Percentiles rank a stretch among this genome's conserved stretches.
Evolutionary conservation across 1,140 invertebrate genomes (phyloP).

Genomic region (Bombus turneri): DNA sequence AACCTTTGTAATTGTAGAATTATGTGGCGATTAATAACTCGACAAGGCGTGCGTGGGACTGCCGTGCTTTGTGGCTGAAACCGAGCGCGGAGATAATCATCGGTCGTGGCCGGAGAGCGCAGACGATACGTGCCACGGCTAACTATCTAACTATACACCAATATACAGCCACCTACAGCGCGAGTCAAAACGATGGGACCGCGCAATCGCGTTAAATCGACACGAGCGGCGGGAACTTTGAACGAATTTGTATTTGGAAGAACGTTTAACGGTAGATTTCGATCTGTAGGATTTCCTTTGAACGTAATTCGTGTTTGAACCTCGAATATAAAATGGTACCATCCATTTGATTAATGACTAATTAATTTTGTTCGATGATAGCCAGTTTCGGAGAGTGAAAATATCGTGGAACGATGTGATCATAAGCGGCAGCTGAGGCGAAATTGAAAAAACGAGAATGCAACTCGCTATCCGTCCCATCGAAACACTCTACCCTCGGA

Average conservation of each 20-base stretch:
- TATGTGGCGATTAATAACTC: slow-evolving; percentile 80
- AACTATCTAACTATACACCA: slow-evolving; percentile 27
- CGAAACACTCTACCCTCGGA: background rate
- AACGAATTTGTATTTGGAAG: background rate
- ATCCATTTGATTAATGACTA: background rate
- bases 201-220: too few species aligned
- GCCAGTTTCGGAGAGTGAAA: background rate
- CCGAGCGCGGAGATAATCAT: slow-evolving; percentile 78
- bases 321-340: background rate
- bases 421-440: background rate
- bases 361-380: background rate
- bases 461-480: background rate
- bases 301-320: background rate
- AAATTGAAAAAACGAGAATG: slow-evolving; percentile 21
- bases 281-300: background rate
- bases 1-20: slow-evolving; percentile 79
- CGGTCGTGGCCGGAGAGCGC: slow-evolving; percentile 72
- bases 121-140: slow-evolving; percentile 65
- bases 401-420: background rate
- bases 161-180: background rate
- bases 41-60: slow-evolving; percentile 78
- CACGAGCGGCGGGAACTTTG: background rate
- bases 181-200: background rate
- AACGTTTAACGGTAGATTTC: background rate
- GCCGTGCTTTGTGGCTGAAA: slow-evolving; percentile 76